Percentiles rank a stretch among this genome's conserved stretches.
phyloP scores from a whole-genome alignment of 23 tunicate species.

The Trididemnum nubilum region DNA sequence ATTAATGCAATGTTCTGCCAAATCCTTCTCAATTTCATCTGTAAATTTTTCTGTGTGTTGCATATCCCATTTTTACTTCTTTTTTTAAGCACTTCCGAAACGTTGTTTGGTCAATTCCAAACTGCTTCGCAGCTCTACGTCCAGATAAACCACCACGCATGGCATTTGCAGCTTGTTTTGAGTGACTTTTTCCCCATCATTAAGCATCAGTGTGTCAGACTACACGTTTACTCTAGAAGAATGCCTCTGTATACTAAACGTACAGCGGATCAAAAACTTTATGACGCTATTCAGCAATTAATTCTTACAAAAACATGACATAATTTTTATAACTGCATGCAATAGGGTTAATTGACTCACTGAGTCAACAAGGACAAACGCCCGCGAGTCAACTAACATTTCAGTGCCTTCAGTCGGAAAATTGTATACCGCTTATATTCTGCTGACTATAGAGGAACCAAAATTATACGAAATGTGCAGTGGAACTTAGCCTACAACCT shows the following conservation, averaged over 20 bases:
- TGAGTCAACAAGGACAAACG: not conserved
- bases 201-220: not conserved
- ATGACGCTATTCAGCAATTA: not conserved
- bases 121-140: too few species aligned
- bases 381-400: not conserved
- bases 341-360: too few species aligned
- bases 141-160: too few species aligned
- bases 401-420: not conserved
- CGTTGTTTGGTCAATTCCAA: too few species aligned
- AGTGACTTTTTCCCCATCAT: slow-evolving; percentile 11
- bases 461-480: not conserved
- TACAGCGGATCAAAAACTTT: not conserved
- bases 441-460: not conserved
- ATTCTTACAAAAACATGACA: too few species aligned
- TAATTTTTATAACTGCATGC: not conserved
- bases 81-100: not conserved
- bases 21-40: slow-evolving; percentile 6
- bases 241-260: not conserved
- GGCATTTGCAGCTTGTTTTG: not conserved
- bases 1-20: too few species aligned
- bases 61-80: slow-evolving; percentile 14
- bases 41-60: slow-evolving; percentile 17
- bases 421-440: not conserved
- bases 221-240: not conserved
- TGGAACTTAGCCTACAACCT: not conserved